Evolutionary conservation across 2,797 vertebrate species (phyloP).

Genomic region (Notoglanidium macrostoma): DNA sequence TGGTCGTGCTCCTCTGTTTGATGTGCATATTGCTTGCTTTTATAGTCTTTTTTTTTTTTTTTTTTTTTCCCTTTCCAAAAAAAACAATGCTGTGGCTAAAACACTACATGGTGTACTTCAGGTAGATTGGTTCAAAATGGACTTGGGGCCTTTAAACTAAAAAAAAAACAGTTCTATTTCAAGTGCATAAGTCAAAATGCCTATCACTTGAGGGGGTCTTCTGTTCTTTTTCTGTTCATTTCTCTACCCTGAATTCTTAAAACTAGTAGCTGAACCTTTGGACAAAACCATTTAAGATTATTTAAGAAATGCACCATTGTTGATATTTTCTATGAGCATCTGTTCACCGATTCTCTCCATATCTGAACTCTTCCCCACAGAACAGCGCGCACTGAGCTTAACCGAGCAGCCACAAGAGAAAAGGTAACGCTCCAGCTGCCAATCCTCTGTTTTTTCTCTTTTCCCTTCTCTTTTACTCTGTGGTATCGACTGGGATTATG

Average conservation of each 20-base stretch:
- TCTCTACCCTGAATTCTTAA: background rate
- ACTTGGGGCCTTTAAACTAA: background rate
- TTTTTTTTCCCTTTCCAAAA: background rate
- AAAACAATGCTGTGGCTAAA: background rate
- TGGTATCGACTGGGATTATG: conserved; percentile 20
- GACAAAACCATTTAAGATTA: background rate
- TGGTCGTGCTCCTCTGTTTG: conserved; percentile 1
- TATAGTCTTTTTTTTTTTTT: background rate
- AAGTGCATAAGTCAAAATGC: background rate
- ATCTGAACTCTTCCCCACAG: conserved; percentile 73
- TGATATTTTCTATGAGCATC: background rate
- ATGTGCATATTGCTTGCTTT: conserved; percentile 3
- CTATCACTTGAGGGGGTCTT: background rate
- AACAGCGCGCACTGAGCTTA: conserved; percentile 80
- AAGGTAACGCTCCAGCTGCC: conserved; percentile 77
- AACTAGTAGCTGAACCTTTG: background rate
- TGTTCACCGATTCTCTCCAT: background rate
- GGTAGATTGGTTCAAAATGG: background rate
- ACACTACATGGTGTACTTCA: background rate
- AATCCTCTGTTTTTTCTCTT: conserved; percentile 34
- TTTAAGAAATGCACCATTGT: background rate
- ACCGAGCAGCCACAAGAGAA: conserved; percentile 82
- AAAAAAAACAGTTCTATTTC: background rate
- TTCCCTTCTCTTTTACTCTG: conserved; percentile 26
- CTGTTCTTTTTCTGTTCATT: background rate